Percentiles rank a stretch among this genome's conserved stretches.
Evolutionary conservation across 1,140 invertebrate species (phyloP).

Genomic region (Leptinotarsa lineolata): DNA sequence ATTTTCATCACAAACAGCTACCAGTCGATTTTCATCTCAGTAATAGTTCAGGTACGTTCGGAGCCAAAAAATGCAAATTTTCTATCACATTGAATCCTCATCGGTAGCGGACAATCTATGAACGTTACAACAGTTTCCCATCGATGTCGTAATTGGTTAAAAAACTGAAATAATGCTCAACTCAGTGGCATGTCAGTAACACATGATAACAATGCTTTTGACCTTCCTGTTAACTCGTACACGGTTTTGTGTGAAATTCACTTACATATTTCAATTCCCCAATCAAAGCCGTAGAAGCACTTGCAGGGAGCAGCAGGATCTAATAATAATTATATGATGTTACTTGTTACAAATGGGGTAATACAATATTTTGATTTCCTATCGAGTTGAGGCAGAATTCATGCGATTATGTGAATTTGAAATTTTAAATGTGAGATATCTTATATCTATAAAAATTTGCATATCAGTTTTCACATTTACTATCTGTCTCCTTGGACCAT

Average conservation of each 20-base stretch:
- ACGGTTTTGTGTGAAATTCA: conserved; percentile 4
- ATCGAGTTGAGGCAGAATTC: neutral
- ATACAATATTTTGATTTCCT: neutral
- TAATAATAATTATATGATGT: neutral
- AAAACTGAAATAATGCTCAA: conserved; percentile 12
- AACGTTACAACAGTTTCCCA: conserved; percentile 1
- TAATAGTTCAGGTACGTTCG: no score
- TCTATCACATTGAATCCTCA: no score
- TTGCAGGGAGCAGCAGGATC: neutral
- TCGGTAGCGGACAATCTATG: neutral
- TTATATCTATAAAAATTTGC: no score
- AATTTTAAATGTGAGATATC: no score
- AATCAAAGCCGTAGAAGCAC: neutral
- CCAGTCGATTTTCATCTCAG: no score
- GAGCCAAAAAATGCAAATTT: no score
- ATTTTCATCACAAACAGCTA: no score
- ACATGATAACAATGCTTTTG: conserved; percentile 10
- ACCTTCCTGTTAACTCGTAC: conserved; percentile 6
- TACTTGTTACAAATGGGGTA: neutral
- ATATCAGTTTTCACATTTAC: no score
- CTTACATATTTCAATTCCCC: neutral
- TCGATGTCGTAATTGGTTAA: conserved; percentile 8
- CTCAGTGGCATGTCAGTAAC: neutral
- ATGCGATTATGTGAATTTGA: no score
- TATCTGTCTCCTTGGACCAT: no score